Percentiles rank a stretch among this genome's conserved stretches.
phyloP scores from a whole-genome alignment of 2,113 vertebrate species.

The Hypocryptadius cinnamomeus region DNA sequence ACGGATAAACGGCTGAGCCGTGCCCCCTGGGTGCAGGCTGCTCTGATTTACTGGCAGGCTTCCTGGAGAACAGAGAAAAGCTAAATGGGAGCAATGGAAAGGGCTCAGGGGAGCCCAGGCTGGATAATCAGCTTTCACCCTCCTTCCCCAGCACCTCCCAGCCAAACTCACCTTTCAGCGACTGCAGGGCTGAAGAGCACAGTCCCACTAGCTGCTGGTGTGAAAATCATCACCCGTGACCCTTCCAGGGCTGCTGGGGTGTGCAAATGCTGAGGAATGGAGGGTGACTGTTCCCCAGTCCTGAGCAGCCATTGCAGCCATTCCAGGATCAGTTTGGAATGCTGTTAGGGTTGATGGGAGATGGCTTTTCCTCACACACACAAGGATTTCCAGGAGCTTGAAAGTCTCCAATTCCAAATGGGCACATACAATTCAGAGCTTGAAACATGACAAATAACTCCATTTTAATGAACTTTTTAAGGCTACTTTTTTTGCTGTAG shows the following conservation, averaged over 20 bases:
- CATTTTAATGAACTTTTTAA: background rate
- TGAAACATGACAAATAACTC: background rate
- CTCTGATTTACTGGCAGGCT: background rate
- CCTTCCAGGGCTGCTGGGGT: background rate
- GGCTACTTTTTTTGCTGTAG: background rate
- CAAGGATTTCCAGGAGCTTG: background rate
- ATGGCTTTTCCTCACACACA: accelerated
- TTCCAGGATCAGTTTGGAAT: background rate
- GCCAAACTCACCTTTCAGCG: background rate
- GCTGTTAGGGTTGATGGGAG: background rate
- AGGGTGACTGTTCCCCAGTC: accelerated
- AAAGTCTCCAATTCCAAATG: background rate
- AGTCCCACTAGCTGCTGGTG: background rate
- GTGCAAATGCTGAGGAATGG: background rate
- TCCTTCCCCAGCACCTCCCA: background rate
- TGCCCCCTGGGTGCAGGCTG: background rate
- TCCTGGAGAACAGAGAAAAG: slow-evolving; percentile 28
- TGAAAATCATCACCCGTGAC: background rate
- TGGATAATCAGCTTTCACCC: slow-evolving; percentile 25
- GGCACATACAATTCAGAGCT: background rate
- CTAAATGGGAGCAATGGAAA: background rate
- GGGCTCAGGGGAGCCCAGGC: background rate
- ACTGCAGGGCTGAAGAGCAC: background rate
- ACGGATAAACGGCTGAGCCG: background rate
- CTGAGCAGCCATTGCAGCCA: background rate